Evolutionary conservation across 2,888 invertebrate species (phyloP).

Genomic region (Spisula solida): DNA sequence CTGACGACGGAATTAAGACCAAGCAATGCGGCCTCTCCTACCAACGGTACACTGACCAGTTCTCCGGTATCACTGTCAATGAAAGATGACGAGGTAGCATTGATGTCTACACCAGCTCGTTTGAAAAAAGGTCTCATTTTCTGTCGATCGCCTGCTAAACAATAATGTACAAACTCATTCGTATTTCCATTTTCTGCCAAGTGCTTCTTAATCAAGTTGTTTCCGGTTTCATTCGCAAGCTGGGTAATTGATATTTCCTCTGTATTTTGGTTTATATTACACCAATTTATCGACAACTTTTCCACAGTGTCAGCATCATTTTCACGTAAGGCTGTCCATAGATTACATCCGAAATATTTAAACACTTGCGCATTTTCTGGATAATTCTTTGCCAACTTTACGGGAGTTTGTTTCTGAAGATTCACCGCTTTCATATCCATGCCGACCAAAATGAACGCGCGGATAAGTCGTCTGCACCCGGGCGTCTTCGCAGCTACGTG

Average conservation of each 20-base stretch:
- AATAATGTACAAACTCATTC: constrained; percentile 42
- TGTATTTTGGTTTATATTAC: constrained; percentile 38
- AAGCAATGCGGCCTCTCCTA: constrained; percentile 57
- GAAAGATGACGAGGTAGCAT: constrained; percentile 36
- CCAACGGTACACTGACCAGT: constrained; percentile 48
- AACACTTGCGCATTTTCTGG: constrained; percentile 38
- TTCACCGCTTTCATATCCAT: constrained; percentile 49
- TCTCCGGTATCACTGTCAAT: constrained; percentile 36
- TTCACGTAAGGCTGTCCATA: constrained; percentile 53
- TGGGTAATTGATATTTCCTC: constrained; percentile 36
- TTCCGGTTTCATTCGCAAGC: constrained; percentile 29
- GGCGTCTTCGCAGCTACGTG: constrained; percentile 51
- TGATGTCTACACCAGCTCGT: constrained; percentile 19
- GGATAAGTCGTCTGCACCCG: constrained; percentile 40
- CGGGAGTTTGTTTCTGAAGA: constrained; percentile 24
- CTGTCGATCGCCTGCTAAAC: constrained; percentile 54
- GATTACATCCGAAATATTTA: constrained; percentile 41
- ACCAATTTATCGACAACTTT: constrained; percentile 48
- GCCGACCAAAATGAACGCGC: constrained; percentile 59
- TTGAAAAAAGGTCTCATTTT: constrained; percentile 54
- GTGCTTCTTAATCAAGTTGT: not conserved
- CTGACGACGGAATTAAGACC: constrained; percentile 38
- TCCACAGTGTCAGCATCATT: constrained; percentile 28
- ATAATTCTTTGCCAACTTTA: constrained; percentile 41
- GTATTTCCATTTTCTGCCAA: constrained; percentile 33